Evolutionary conservation across 2,888 invertebrate species (phyloP).

Genomic region (Cryptus viduatorius): DNA sequence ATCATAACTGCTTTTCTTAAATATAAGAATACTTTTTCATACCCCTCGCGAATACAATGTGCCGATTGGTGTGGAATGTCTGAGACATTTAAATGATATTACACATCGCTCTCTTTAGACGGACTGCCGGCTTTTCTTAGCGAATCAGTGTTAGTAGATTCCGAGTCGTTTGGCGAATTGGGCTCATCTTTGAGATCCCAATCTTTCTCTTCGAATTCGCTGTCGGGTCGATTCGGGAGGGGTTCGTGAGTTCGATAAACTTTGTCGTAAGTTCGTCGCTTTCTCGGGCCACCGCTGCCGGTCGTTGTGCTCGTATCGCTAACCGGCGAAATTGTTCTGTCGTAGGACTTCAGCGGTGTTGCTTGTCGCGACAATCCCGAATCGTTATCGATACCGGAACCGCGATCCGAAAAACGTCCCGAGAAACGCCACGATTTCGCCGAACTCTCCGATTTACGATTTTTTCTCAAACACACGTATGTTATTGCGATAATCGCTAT

Average conservation of each 20-base stretch:
- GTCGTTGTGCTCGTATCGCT: constrained; percentile 86
- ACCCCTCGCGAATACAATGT: no score
- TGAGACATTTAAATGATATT: constrained; percentile 30
- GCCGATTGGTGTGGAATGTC: background rate
- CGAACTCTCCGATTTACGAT: constrained; percentile 72
- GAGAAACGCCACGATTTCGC: constrained; percentile 81
- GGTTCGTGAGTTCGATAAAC: constrained; percentile 95
- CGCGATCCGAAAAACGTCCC: constrained; percentile 79
- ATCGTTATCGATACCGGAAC: constrained; percentile 75
- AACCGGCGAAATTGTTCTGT: constrained; percentile 86
- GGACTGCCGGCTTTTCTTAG: constrained; percentile 78
- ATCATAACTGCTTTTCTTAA: no score
- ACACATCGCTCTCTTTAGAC: constrained; percentile 82
- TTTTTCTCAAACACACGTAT: constrained; percentile 74
- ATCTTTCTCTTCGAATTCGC: constrained; percentile 93
- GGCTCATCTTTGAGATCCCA: constrained; percentile 90
- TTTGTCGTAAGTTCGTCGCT: constrained; percentile 91
- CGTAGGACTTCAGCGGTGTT: constrained; percentile 83
- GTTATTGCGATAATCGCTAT: constrained; percentile 74
- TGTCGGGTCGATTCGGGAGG: constrained; percentile 89
- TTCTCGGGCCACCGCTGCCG: constrained; percentile 87
- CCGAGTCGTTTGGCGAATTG: constrained; percentile 74
- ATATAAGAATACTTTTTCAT: no score
- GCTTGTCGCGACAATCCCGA: constrained; percentile 69
- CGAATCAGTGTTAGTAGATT: constrained; percentile 72